Evolutionary conservation across 2,113 vertebrate species (phyloP).

Genomic region (Cavia aperea): DNA sequence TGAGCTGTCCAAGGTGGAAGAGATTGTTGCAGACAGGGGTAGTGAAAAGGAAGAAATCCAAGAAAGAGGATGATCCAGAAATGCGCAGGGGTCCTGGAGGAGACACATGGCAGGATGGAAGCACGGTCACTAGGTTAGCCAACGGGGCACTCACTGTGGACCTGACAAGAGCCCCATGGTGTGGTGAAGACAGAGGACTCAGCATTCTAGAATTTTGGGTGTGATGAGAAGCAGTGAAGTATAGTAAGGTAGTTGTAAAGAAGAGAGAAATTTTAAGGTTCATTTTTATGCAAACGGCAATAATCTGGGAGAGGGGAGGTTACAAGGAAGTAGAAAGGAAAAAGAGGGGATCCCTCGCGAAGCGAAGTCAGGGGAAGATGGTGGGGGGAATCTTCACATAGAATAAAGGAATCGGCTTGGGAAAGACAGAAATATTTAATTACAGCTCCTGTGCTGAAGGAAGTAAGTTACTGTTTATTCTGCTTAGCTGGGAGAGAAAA

Average conservation of each 20-base stretch:
- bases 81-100: background rate
- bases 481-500: background rate
- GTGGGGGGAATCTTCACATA: background rate
- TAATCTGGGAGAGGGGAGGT: background rate
- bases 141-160: background rate
- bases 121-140: background rate
- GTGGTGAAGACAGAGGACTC: background rate
- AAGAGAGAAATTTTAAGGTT: background rate
- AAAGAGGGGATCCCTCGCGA: background rate
- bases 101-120: background rate
- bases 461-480: conserved; percentile 38
- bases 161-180: background rate
- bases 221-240: background rate
- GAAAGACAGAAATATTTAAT: background rate
- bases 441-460: background rate
- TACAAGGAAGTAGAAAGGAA: background rate
- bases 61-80: background rate
- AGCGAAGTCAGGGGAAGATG: background rate
- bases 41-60: background rate
- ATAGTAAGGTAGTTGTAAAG: background rate
- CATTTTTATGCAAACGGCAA: background rate
- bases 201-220: background rate
- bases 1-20: background rate
- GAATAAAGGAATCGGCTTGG: background rate
- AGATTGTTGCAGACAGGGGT: background rate